Percentiles rank a stretch among this genome's conserved stretches.
phyloP scores from a whole-genome alignment of 2,888 invertebrate species.

The Morpho achilles region DNA sequence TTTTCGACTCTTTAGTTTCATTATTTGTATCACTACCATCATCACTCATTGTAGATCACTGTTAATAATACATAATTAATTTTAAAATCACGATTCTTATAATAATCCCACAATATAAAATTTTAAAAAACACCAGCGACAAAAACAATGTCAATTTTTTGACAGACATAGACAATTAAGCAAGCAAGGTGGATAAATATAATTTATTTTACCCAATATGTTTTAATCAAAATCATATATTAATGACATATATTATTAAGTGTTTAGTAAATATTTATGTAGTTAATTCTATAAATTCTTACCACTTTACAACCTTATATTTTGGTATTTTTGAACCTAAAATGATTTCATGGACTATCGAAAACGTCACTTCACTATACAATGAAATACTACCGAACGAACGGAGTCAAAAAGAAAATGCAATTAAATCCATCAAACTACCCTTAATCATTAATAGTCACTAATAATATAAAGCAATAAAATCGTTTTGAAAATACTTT shows the following conservation, averaged over 20 bases:
- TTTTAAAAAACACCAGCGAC: slow-evolving; percentile 4
- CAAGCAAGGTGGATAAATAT: slow-evolving; percentile 12
- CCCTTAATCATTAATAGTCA: too few species aligned
- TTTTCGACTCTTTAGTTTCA: slow-evolving; percentile 5
- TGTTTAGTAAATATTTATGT: too few species aligned
- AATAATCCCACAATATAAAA: slow-evolving; percentile 6
- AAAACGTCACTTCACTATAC: not conserved
- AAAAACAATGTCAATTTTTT: slow-evolving; percentile 22
- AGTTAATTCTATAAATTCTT: too few species aligned
- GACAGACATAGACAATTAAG: slow-evolving; percentile 26
- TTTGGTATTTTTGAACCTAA: not conserved
- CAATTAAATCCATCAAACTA: too few species aligned
- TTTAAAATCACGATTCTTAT: slow-evolving; percentile 17
- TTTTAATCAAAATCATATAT: too few species aligned
- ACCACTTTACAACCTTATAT: not conserved
- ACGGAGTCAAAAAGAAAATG: not conserved
- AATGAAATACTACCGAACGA: slow-evolving; percentile 1
- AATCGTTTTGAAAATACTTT: too few species aligned
- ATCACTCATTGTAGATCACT: slow-evolving; percentile 21
- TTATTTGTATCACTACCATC: slow-evolving; percentile 1
- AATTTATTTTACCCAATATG: not conserved
- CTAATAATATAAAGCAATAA: too few species aligned
- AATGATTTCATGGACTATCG: not conserved
- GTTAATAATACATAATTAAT: slow-evolving; percentile 8
- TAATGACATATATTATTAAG: too few species aligned